Evolutionary conservation across 2,113 vertebrate species (phyloP), one percentile per base, ranked within the genome.

Genomic region (Chaenogobius annularis): DNA sequence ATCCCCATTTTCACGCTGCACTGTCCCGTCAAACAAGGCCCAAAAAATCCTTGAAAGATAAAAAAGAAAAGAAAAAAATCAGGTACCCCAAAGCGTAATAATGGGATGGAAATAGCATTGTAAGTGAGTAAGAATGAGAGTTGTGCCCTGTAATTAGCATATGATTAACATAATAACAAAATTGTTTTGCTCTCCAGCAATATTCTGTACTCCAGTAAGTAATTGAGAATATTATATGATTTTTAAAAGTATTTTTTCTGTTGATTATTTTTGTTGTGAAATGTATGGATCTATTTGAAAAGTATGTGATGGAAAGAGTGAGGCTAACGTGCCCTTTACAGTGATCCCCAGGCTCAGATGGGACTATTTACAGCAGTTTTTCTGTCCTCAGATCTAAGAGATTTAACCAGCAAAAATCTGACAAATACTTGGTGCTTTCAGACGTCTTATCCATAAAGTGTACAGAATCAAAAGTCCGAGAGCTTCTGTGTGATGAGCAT

Each of bases 271-370:
- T 31, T 61, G 35, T 61, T 40, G 3, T n/a, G 19, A n/a, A 63
- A 12, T 37, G 6, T 10, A 62, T 19, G 13, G 23, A 26, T 9
- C 15, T 62, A n/a, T 40, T 63, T 20, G 31, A 19, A 40, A 40
- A 43, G 1, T 0, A 3, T 44, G 20, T 55, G 40, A 37, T 19
- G 20, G 19, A 43, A 70, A 78, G 68, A 62, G 71, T 77, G 65
- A 71, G 46, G 64, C 54, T 76, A 81, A 37, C 55, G 47, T 78
- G 73, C 73, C 14, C 52, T 71, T 70, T 69, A 54, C 15, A 65
- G 62, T 86, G 83, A 87, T 90, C 83, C 82, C 64, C 15, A 3
- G 78, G 70, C 82, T 90, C 81, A 86, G 85, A 81, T 82, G 69
- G 83, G 71, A 72, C 83, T 84, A 69, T 90, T 92, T 89, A 83